Conservation (phyloP, 2,888 invertebrate species). For the Craniophora ligustri region DNA sequence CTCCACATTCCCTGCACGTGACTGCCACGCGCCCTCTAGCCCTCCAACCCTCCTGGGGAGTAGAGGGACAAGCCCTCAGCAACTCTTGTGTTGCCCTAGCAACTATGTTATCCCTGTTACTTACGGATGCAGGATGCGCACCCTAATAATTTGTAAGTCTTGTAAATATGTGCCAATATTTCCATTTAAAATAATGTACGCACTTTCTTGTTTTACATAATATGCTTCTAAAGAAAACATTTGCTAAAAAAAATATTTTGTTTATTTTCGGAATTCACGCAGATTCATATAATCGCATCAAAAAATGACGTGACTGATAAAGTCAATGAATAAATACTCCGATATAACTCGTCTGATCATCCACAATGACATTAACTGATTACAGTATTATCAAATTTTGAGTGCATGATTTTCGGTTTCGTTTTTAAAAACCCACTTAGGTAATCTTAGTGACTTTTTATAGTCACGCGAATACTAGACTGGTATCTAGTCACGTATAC, state of each 20-base stretch:
- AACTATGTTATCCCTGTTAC: conserved; percentile 56
- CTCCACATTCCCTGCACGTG: conserved; percentile 67
- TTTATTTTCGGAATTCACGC: neutral
- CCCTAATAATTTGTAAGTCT: conserved; percentile 46
- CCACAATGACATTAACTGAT: neutral
- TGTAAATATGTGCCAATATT: conserved; percentile 8
- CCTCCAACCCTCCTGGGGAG: conserved; percentile 32
- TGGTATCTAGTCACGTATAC: too few species aligned
- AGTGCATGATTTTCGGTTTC: conserved; percentile 2
- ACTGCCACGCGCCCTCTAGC: conserved; percentile 58
- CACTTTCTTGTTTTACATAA: neutral
- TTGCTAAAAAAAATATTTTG: neutral
- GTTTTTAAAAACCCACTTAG: neutral
- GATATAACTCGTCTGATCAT: too few species aligned
- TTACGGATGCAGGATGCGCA: conserved; percentile 62
- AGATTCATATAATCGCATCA: neutral
- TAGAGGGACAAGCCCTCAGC: conserved; percentile 46
- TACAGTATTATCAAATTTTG: conserved; percentile 13
- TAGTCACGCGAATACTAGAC: too few species aligned
- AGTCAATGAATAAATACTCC: neutral
- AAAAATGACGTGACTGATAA: conserved; percentile 1
- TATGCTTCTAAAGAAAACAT: too few species aligned
- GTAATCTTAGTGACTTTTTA: too few species aligned
- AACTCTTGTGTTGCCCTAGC: conserved; percentile 42
- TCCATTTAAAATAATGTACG: neutral